Conservation (phyloP, 1,140 invertebrate species). For the Anastatus disparis region DNA sequence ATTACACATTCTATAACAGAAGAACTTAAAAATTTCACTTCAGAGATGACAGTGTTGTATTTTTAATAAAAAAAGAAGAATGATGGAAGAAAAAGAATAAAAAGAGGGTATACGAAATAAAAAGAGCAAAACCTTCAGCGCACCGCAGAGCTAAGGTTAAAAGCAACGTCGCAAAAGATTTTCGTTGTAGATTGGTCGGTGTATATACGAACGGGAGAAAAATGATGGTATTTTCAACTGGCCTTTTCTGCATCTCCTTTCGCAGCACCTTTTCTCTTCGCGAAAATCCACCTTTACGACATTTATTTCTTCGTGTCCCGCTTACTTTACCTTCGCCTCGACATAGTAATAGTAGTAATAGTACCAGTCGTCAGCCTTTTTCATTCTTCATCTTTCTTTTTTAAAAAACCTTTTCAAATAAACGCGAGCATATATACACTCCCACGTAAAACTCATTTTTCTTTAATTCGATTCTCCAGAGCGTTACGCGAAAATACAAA, state of each 20-base stretch:
- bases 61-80: constrained; percentile 22
- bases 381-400: not conserved
- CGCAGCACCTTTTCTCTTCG: no score
- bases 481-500: not conserved
- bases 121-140: not conserved
- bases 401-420: not conserved
- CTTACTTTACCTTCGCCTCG: no score
- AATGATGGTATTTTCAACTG: constrained; percentile 18
- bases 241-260: constrained; percentile 15
- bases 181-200: not conserved
- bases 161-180: constrained; percentile 7
- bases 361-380: no score
- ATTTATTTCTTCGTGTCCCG: constrained; percentile 1
- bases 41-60: not conserved
- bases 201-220: no score
- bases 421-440: not conserved
- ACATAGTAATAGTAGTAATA: no score
- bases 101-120: not conserved
- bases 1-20: no score
- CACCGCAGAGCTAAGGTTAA: not conserved
- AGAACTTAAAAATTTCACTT: not conserved
- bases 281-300: not conserved
- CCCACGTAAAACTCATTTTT: constrained; percentile 16
- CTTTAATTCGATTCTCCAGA: constrained; percentile 12
- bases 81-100: not conserved